These are phyloP conservation scores for Gasterosteus nipponicus DNA, from an alignment of 2,113 vertebrate species.

Conservation along the genomic window DNA sequence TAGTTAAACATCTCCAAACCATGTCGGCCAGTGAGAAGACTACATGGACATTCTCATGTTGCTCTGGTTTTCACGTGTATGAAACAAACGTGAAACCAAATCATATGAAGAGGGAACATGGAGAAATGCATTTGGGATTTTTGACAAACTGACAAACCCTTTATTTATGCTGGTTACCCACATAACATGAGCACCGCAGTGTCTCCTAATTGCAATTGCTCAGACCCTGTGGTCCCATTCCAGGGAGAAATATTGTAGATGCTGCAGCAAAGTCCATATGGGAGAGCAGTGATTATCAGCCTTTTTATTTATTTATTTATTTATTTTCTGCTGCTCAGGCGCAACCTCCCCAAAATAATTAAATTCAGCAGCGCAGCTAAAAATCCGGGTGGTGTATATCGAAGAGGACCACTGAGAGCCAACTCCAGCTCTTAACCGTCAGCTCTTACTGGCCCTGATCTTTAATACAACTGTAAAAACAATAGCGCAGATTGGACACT, in stretches of 20 bases:
- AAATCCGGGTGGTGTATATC: conserved; percentile 36
- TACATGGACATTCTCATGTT: too few relatives aligned
- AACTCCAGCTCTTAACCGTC: conserved; percentile 32
- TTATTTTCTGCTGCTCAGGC: conserved; percentile 10
- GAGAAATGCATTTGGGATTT: background rate
- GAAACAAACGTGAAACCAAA: too few relatives aligned
- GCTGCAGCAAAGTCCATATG: background rate
- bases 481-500: conserved; percentile 18
- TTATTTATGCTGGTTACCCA: conserved; percentile 12
- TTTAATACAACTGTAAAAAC: conserved; percentile 34
- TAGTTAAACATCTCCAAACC: background rate
- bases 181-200: background rate
- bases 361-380: conserved; percentile 35
- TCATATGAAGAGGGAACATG: too few relatives aligned
- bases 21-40: too few relatives aligned
- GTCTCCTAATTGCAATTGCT: conserved; percentile 16
- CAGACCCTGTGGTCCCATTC: conserved; percentile 3
- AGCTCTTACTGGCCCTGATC: conserved; percentile 36
- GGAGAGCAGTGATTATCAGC: background rate
- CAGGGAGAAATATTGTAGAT: conserved; percentile 29
- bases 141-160: background rate
- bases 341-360: conserved; percentile 27
- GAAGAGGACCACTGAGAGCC: conserved; percentile 36
- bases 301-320: background rate
- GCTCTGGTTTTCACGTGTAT: too few relatives aligned